phyloP scores from a whole-genome alignment of 2,797 vertebrate species.

The Melanotaenia boesemani region DNA sequence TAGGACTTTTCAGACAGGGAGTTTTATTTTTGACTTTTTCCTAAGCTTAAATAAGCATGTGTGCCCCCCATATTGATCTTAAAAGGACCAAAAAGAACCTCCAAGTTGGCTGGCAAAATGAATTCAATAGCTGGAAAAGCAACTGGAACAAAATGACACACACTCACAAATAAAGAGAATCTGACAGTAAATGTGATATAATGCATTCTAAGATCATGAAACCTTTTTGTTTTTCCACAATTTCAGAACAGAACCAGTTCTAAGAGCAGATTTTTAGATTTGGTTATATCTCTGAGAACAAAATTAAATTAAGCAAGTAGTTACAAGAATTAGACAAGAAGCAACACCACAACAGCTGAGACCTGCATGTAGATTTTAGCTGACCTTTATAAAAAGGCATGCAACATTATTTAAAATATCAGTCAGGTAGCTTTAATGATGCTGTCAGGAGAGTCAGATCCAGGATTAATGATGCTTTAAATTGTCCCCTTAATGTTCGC shows the following conservation, averaged over 20 bases:
- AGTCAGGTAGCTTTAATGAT: background rate
- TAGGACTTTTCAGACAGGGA: background rate
- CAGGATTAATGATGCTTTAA: background rate
- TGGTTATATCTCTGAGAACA: background rate
- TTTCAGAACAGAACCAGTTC: background rate
- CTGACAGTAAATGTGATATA: background rate
- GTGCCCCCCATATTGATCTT: background rate
- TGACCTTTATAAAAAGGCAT: background rate
- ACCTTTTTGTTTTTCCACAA: too few relatives aligned
- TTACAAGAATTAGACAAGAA: background rate
- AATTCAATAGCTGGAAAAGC: background rate
- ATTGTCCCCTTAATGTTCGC: background rate
- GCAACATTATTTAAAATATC: background rate
- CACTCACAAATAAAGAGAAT: background rate
- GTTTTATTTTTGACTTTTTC: background rate
- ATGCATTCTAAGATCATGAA: background rate
- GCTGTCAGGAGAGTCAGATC: background rate
- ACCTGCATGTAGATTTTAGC: background rate
- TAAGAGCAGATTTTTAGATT: background rate
- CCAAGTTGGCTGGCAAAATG: background rate
- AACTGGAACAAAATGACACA: background rate
- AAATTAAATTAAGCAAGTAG: background rate
- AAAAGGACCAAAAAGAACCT: background rate
- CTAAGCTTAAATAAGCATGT: background rate
- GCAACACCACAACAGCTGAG: background rate